Evolutionary conservation across 2,888 invertebrate genomes (phyloP), one percentile per base, ranked within the genome.

Genomic region (Sinelater perroti): DNA sequence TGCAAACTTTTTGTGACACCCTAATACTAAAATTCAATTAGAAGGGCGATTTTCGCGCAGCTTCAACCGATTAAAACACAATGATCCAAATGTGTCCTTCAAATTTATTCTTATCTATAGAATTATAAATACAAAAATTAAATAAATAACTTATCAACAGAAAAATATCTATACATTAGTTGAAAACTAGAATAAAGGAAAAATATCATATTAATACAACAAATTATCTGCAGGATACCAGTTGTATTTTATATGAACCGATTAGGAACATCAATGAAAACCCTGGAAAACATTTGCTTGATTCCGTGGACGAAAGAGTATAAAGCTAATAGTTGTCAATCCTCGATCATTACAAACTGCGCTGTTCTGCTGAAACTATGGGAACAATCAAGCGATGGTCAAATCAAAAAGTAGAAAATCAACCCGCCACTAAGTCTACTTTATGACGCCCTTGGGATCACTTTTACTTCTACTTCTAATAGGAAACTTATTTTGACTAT

Each of bases 401-500:
- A 28, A 26, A 26, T 16, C 18, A 24, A 28, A 28, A 38, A 50
- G 50, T 50, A 50, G 35, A 50, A 50, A 50, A 26, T 36, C 20
- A 38, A 28, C 18, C 8, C 33, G 31, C 28, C 38, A 50, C 30
- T 13, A 35, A 30, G 28, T 33, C 35, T 57, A 57, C 26, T 57
- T 57, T 44, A 57, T 57, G 47, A 57, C 57, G 30, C 52, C 38
- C 47, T 57, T 57, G 36, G 57, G 47, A 57, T 57, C 57, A 52
- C 57, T 57, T 52, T 57, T 52, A 33, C 57, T 57, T 59, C 69
- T 64, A 66, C 78, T 75, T 56, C 76, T 80, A 63, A 84, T 83
- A 63, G 84, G 84, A 77, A 84, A 84, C 73, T 83, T 84, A 72
- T 84, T 84, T 65, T 83, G 82, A 64, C 82, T 82, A 72, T 82